Conservation (phyloP, 2,113 vertebrate genomes). For the Galbula dea region DNA sequence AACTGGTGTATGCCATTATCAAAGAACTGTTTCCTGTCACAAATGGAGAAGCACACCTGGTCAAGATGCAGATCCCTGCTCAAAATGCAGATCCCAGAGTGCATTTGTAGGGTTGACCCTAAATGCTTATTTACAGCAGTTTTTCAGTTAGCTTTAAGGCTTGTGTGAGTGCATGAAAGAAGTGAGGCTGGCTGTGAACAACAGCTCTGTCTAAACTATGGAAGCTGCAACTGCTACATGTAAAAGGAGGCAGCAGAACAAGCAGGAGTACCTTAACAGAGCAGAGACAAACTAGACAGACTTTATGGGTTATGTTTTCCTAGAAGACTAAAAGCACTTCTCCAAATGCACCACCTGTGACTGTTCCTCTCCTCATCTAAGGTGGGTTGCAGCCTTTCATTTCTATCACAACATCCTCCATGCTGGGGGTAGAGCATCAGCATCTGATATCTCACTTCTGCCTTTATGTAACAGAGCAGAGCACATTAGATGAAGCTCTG, state of each 20-base stretch:
- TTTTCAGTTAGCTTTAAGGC: not conserved
- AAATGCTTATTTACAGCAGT: not conserved
- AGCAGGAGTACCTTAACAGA: not conserved
- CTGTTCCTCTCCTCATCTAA: not conserved
- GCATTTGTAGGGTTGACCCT: not conserved
- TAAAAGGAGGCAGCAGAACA: not conserved
- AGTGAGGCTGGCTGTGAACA: not conserved
- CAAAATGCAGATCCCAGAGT: not conserved
- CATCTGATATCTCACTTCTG: not conserved
- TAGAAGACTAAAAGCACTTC: not conserved
- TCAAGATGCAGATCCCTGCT: too few species aligned
- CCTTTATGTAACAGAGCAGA: not conserved
- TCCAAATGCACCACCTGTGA: not conserved
- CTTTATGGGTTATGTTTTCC: not conserved
- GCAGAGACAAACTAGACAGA: not conserved
- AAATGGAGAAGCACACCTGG: not conserved
- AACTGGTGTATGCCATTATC: not conserved
- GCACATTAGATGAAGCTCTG: not conserved
- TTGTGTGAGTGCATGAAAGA: not conserved
- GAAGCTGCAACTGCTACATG: not conserved
- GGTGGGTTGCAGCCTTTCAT: not conserved
- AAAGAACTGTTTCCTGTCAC: not conserved
- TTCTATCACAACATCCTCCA: not conserved
- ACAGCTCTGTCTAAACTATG: fast-evolving
- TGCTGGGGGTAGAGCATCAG: not conserved